phyloP scores from a whole-genome alignment of 1,140 invertebrate genomes.

The Bombus polaris region DNA sequence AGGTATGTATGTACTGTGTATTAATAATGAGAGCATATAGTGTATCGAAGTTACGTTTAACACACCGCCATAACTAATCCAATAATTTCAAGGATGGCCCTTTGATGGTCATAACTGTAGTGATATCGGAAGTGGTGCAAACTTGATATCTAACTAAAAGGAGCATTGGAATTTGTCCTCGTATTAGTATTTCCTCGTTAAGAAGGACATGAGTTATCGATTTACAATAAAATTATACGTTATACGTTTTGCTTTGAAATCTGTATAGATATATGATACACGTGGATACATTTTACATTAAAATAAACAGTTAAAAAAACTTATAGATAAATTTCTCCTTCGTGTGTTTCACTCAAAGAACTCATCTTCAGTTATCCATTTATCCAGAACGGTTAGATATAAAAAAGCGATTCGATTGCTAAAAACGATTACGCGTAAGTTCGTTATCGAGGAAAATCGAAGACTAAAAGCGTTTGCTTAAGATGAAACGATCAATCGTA shows the following conservation, averaged over 20 bases:
- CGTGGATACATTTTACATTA: no score
- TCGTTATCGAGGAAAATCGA: not conserved
- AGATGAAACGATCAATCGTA: not conserved
- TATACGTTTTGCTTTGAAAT: no score
- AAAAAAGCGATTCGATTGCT: no score
- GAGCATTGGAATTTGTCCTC: not conserved
- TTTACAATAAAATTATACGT: no score
- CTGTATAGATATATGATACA: no score
- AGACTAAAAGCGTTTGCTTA: not conserved
- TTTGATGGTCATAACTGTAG: conserved; percentile 26
- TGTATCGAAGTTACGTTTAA: not conserved
- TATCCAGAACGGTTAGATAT: no score
- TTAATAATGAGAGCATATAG: not conserved
- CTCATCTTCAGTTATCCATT: no score
- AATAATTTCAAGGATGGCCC: conserved; percentile 26
- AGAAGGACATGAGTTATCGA: no score
- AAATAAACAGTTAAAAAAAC: no score
- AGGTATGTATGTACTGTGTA: not conserved
- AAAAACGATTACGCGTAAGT: not conserved
- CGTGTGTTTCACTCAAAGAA: no score
- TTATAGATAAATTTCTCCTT: no score
- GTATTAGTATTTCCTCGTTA: no score
- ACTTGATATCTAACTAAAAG: conserved; percentile 2
- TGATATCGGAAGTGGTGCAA: not conserved
- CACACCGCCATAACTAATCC: conserved; percentile 23